These are phyloP conservation scores for Gortyna flavago DNA, from an alignment of 2,888 invertebrate species.

Conservation along the genomic window DNA sequence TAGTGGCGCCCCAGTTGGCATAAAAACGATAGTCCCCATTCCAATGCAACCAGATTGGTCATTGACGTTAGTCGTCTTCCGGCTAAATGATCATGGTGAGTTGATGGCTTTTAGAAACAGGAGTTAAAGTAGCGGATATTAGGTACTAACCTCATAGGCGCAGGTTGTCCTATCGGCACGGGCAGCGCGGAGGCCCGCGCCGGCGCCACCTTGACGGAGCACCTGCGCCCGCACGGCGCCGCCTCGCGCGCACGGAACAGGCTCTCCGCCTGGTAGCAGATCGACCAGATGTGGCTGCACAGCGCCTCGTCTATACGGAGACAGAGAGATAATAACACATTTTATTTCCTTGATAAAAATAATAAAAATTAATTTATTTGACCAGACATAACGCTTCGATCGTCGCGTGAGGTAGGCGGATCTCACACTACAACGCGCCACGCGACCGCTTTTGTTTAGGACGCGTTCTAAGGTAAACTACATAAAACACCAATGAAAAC, in stretches of 20 bases:
- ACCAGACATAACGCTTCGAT: too few relatives aligned
- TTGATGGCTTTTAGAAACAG: too few relatives aligned
- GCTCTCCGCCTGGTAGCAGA: conserved; percentile 95
- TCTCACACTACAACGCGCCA: too few relatives aligned
- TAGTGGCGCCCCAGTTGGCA: background rate
- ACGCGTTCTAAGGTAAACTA: too few relatives aligned
- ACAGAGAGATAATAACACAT: background rate
- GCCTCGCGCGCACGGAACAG: conserved; percentile 91
- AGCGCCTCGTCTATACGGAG: conserved; percentile 91
- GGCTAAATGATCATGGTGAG: too few relatives aligned
- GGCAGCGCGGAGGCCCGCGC: conserved; percentile 86
- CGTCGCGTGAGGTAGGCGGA: too few relatives aligned
- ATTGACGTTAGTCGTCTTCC: too few relatives aligned
- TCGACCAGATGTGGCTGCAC: conserved; percentile 95
- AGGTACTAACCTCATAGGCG: conserved; percentile 92
- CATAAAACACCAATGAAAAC: too few relatives aligned
- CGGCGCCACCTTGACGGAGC: conserved; percentile 91
- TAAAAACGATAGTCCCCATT: background rate
- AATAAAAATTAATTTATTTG: too few relatives aligned
- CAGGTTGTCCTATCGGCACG: conserved; percentile 92
- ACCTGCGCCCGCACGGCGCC: conserved; percentile 93
- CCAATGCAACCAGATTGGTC: background rate
- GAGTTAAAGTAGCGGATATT: background rate
- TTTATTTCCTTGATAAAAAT: too few relatives aligned
- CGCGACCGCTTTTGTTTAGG: too few relatives aligned